phyloP scores from a whole-genome alignment of 1,140 invertebrate species.

The Tribolium madens region DNA sequence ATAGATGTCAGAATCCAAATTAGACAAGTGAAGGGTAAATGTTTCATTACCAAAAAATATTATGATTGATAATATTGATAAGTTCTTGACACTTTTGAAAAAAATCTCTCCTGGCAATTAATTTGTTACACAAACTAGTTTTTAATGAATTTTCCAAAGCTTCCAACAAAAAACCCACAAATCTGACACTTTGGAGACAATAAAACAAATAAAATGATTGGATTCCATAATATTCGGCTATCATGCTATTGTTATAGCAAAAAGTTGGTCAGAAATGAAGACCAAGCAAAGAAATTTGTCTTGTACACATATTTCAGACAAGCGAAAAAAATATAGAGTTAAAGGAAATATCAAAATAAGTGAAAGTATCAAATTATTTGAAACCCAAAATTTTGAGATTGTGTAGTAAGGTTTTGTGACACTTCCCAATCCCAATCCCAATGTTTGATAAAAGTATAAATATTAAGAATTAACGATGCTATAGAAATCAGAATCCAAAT shows the following conservation, averaged over 20 bases:
- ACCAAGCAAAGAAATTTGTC: not conserved
- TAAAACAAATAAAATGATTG: conserved; percentile 3
- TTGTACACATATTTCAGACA: not conserved
- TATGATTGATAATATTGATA: not conserved
- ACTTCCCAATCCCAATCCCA: too few species aligned
- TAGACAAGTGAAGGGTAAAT: not conserved
- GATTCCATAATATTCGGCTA: not conserved
- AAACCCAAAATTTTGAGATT: conserved; percentile 2
- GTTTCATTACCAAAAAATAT: not conserved
- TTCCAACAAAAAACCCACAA: not conserved
- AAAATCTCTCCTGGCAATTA: not conserved
- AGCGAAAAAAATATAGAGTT: not conserved
- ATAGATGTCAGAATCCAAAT: not conserved
- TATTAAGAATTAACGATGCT: conserved; percentile 1
- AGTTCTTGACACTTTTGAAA: not conserved
- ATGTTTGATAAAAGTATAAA: too few species aligned
- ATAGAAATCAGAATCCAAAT: not conserved
- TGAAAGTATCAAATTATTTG: not conserved
- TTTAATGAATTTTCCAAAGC: not conserved
- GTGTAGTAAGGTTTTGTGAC: not conserved
- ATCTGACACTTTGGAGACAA: not conserved
- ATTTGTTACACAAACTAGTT: not conserved
- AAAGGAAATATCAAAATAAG: not conserved
- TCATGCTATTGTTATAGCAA: not conserved
- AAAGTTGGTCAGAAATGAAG: not conserved